These are phyloP conservation scores for Cenopis cana DNA, from an alignment of 2,888 invertebrate species.

Conservation along the genomic window DNA sequence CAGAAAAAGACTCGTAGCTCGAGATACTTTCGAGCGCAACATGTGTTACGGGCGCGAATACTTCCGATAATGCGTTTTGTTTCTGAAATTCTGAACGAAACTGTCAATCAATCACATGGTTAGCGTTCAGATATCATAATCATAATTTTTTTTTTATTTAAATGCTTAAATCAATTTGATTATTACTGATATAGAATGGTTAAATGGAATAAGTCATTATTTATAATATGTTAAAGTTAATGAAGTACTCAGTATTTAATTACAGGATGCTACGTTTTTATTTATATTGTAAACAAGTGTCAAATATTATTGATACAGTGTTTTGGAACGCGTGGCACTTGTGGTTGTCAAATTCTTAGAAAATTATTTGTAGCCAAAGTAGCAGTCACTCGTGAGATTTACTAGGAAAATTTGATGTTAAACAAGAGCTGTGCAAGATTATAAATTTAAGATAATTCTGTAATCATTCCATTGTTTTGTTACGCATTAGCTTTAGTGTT, in stretches of 20 bases:
- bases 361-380: slow-evolving; percentile 41
- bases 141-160: background rate
- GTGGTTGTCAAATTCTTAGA: slow-evolving; percentile 39
- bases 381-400: slow-evolving; percentile 32
- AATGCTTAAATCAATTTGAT: background rate
- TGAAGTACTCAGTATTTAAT: background rate
- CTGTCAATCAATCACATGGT: slow-evolving; percentile 45
- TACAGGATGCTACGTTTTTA: background rate
- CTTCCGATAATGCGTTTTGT: background rate
- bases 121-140: slow-evolving; percentile 26
- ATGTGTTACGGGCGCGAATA: too few relatives aligned
- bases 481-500: slow-evolving; percentile 60
- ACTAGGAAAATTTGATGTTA: slow-evolving; percentile 35
- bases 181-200: background rate
- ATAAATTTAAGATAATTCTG: slow-evolving; percentile 47
- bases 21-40: too few relatives aligned
- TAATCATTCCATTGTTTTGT: slow-evolving; percentile 73
- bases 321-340: slow-evolving; percentile 39
- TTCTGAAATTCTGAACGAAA: slow-evolving; percentile 37
- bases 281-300: slow-evolving; percentile 14
- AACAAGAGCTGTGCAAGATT: slow-evolving; percentile 20
- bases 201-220: background rate
- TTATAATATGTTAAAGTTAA: background rate
- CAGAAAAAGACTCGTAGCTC: too few relatives aligned
- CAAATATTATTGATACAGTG: slow-evolving; percentile 6